These are phyloP conservation scores for Calameuta pallipes DNA, from an alignment of 2,888 invertebrate genomes.

Conservation along the genomic window DNA sequence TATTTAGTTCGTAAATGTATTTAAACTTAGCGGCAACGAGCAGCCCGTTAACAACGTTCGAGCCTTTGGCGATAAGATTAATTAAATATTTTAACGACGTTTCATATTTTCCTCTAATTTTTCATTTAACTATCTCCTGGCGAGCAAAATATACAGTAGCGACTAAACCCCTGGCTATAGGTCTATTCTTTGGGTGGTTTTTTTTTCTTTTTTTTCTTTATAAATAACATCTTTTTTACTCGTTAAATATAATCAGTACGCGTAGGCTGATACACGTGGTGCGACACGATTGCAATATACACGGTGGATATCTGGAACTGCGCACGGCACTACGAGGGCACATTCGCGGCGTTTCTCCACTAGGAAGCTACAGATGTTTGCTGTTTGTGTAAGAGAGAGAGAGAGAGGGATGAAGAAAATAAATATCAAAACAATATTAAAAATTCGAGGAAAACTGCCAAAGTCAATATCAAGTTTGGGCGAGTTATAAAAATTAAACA, in stretches of 20 bases:
- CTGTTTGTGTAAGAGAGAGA: neutral
- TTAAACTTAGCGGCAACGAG: neutral
- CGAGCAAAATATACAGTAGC: neutral
- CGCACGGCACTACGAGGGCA: neutral
- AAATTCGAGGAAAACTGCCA: neutral
- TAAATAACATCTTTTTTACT: neutral
- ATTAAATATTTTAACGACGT: neutral
- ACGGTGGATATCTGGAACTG: neutral
- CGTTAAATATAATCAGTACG: neutral
- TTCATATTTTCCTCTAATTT: neutral
- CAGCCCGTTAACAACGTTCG: neutral
- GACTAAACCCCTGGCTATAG: neutral
- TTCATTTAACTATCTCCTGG: neutral
- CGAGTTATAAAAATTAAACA: neutral
- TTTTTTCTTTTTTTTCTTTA: too few species aligned
- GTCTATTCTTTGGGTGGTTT: neutral
- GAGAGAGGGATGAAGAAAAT: neutral
- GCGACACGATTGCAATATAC: neutral
- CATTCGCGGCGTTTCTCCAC: neutral
- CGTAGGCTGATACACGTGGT: neutral
- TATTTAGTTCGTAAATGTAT: neutral
- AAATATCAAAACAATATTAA: neutral
- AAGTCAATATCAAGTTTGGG: neutral
- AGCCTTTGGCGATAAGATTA: neutral
- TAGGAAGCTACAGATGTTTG: neutral